Conservation (phyloP, 2,888 invertebrate genomes). For the Drosophila neutralis region DNA sequence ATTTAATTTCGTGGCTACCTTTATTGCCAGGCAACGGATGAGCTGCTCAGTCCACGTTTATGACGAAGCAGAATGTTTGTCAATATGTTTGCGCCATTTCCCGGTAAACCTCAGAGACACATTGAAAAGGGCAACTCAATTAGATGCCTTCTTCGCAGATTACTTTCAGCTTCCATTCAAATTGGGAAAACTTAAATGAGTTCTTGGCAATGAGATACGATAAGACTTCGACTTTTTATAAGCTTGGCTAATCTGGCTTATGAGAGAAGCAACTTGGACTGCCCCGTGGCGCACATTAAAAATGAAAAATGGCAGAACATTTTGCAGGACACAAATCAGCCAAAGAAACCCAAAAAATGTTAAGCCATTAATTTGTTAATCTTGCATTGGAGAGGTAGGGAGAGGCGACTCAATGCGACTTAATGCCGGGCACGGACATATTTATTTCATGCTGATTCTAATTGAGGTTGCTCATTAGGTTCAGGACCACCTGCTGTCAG, state of each 20-base stretch:
- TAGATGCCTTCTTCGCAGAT: constrained; percentile 19
- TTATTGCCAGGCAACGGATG: constrained; percentile 29
- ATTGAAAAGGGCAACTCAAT: constrained; percentile 32
- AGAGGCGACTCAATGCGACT: neutral
- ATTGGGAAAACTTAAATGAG: constrained; percentile 10
- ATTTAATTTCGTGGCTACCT: constrained; percentile 46
- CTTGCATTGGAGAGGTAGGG: constrained; percentile 21
- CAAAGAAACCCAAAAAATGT: constrained; percentile 9
- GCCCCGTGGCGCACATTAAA: constrained; percentile 41
- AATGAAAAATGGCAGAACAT: constrained; percentile 47
- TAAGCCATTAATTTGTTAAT: constrained; percentile 48
- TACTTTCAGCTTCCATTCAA: neutral
- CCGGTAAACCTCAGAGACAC: neutral
- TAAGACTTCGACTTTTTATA: constrained; percentile 3
- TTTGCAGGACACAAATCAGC: constrained; percentile 32
- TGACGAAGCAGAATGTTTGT: constrained; percentile 29
- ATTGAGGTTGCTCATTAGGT: constrained; percentile 32
- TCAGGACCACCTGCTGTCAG: constrained; percentile 36
- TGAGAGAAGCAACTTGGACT: constrained; percentile 4
- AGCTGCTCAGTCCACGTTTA: constrained; percentile 10
- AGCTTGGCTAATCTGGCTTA: constrained; percentile 14
- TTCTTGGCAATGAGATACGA: neutral
- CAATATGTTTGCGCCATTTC: constrained; percentile 14
- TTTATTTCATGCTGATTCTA: constrained; percentile 21
- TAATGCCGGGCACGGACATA: constrained; percentile 3